Percentiles rank a stretch among this genome's conserved stretches.
phyloP scores from a whole-genome alignment of 2,888 invertebrate genomes.

The Aporophyla nigra region DNA sequence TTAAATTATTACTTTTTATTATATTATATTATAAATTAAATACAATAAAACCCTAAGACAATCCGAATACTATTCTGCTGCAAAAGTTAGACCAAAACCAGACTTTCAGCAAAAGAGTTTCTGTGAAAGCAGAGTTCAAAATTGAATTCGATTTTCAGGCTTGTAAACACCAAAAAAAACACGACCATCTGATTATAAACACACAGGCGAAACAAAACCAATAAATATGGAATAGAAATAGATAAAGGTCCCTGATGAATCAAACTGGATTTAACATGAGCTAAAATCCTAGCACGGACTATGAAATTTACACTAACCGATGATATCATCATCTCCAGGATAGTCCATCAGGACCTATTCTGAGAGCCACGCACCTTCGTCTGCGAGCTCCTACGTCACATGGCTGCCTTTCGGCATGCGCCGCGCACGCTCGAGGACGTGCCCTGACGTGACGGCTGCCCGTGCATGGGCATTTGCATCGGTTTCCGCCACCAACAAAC shows the following conservation, averaged over 20 bases:
- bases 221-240: not conserved
- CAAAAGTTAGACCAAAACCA: not conserved
- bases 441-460: conserved; percentile 53
- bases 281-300: not conserved
- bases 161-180: not conserved
- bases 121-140: not conserved
- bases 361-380: not conserved
- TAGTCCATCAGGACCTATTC: not conserved
- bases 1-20: too few relatives aligned
- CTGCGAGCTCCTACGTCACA: conserved; percentile 24
- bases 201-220: not conserved
- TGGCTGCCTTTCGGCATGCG: conserved; percentile 48
- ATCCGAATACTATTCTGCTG: not conserved
- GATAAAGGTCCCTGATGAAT: not conserved
- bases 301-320: not conserved
- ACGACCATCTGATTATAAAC: too few relatives aligned
- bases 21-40: too few relatives aligned
- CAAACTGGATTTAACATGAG: not conserved
- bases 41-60: too few relatives aligned
- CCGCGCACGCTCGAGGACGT: conserved; percentile 57
- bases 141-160: too few relatives aligned
- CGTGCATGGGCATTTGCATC: conserved; percentile 67
- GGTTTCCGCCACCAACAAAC: conserved; percentile 68
- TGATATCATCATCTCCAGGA: not conserved
- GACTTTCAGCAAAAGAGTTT: not conserved